Evolutionary conservation across 2,888 invertebrate genomes (phyloP).

Genomic region (Dryobotodes eremita): DNA sequence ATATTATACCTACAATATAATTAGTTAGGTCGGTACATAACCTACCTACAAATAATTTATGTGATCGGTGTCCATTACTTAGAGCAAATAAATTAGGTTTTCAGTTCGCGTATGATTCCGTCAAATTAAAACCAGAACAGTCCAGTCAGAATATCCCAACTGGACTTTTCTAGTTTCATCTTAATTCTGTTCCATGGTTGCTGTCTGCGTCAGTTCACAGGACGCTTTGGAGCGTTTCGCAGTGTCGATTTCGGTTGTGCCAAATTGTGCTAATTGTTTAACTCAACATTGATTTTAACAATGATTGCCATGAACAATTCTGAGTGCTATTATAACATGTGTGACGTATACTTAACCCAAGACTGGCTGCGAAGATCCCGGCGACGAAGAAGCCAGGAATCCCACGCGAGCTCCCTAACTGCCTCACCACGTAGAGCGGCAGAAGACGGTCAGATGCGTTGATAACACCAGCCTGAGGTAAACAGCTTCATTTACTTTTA

Average conservation of each 20-base stretch:
- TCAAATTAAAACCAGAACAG: constrained; percentile 81
- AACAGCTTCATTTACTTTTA: not conserved
- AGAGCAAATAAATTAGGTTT: constrained; percentile 65
- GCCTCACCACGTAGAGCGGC: constrained; percentile 97
- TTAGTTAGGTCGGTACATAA: not conserved
- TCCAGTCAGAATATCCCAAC: constrained; percentile 69
- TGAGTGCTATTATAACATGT: not conserved
- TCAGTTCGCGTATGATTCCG: constrained; percentile 70
- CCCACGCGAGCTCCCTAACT: constrained; percentile 94
- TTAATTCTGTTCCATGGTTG: constrained; percentile 72
- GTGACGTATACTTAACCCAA: constrained; percentile 92
- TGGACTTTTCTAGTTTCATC: constrained; percentile 83
- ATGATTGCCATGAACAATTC: not conserved
- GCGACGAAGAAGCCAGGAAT: constrained; percentile 98
- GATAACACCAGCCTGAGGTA: constrained; percentile 91
- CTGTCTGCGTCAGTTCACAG: constrained; percentile 75
- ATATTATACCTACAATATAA: not conserved
- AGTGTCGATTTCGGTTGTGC: constrained; percentile 26
- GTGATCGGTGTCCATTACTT: constrained; percentile 19
- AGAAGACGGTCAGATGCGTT: constrained; percentile 95
- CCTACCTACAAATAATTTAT: not conserved
- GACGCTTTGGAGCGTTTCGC: constrained; percentile 71
- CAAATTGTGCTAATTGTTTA: constrained; percentile 24
- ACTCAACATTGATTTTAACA: constrained; percentile 9
- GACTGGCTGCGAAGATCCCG: constrained; percentile 98